Base-by-base conservation (phyloP, 2,888 invertebrate genomes). In the Corbicula japonica region DNA sequence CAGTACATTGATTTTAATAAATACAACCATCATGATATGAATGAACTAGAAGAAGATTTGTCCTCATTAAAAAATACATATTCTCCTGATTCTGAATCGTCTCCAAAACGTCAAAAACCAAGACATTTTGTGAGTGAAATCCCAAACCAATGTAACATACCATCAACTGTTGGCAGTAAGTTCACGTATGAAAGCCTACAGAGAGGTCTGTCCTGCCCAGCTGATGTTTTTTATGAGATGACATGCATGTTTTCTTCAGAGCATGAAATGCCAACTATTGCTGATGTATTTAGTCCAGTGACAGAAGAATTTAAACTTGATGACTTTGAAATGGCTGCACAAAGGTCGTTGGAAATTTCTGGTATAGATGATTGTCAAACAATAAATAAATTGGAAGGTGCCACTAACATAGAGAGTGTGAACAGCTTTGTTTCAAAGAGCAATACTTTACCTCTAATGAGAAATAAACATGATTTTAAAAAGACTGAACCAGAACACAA, bases 201-300 rank as follows among this genome's bases (percentile, higher is more conserved):
- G 3, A 26, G 68, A 10, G 52, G 52, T n/a, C 2, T 54, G 32
- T 74, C 74, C 2, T 74, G 74, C n/a, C 74, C 74, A 6, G 21
- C 38, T 52, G 66, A 74, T 18, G 6, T 68, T 28, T 35, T 46
- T 5, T 74, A 74, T 44, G 54, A 35, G 12, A 61, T 52, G 12
- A 35, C 72, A 15, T 26, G 56, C 35, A 32, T 41, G 5, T 5
- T 71, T 44, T 23, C 23, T 35, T 62, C 62, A 18, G 41, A 41
- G 30, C 30, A 38, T 10, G 44, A 68, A 28, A 66, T 66, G 32
- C 41, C 56, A 32, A 69, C 69, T 35, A 69, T 76, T 46, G 75
- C 75, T 38, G 75, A 76, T 46, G 60, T 62, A 18, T 76, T 63
- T 34, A 63, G 68, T 38, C 75, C 75, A 23, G 30, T 69, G 4